A percentile compares a stretch with the other conserved stretches of the same genome.
These are phyloP conservation scores for Cosmia trapezina DNA, from an alignment of 2,888 invertebrate species.

Conservation along the genomic window DNA sequence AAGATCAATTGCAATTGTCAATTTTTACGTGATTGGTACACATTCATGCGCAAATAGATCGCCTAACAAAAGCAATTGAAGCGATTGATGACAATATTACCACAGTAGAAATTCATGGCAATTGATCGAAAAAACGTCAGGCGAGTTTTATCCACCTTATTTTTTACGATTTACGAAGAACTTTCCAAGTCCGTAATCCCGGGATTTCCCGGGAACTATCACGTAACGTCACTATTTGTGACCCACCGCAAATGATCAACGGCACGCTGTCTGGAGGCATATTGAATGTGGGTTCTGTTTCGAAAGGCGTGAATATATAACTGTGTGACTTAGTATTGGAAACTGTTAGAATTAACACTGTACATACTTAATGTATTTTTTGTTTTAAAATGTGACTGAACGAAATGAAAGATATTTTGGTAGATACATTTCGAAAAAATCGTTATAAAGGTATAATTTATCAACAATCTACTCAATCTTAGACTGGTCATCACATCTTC, in stretches of 20 bases:
- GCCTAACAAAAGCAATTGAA: no score
- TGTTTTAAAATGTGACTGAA: background rate
- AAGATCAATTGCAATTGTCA: no score
- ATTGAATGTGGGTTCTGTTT: slow-evolving; percentile 65
- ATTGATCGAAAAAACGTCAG: background rate
- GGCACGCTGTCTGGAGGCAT: slow-evolving; percentile 62
- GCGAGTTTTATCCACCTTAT: slow-evolving; percentile 10
- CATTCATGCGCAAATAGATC: no score
- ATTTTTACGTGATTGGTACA: no score
- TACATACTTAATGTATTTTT: slow-evolving; percentile 1
- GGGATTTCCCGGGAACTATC: slow-evolving; percentile 35
- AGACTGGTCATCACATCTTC: no score
- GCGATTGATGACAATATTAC: no score
- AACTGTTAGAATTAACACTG: slow-evolving; percentile 25
- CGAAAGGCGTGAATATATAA: slow-evolving; percentile 50
- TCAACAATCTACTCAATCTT: background rate
- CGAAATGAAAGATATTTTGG: background rate
- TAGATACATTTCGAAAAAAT: no score
- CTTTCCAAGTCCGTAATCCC: slow-evolving; percentile 18
- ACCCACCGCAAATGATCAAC: slow-evolving; percentile 75
- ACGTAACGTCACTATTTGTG: slow-evolving; percentile 55
- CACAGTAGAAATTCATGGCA: no score
- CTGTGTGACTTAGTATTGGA: slow-evolving; percentile 26
- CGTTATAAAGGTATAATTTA: no score
- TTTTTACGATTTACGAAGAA: slow-evolving; percentile 12